These are phyloP conservation scores for Homalodisca vitripennis DNA, from an alignment of 1,140 invertebrate species.

Conservation along the genomic window DNA sequence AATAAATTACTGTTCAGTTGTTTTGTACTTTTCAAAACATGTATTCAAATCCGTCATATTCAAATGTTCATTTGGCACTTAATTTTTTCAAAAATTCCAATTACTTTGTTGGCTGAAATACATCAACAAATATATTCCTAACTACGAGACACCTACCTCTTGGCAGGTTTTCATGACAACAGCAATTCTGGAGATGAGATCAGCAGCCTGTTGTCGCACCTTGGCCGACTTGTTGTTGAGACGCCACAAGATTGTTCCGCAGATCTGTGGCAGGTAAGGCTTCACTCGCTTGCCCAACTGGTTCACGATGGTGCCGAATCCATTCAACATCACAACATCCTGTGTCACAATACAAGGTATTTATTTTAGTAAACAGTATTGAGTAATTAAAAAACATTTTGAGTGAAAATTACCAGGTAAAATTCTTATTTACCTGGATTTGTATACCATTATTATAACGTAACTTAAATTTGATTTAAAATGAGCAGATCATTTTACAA, in stretches of 20 bases:
- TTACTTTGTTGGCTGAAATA: neutral
- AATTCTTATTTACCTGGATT: no score
- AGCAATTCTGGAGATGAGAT: slow-evolving; percentile 97
- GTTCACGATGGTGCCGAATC: slow-evolving; percentile 98
- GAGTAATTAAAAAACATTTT: no score
- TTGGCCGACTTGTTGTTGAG: slow-evolving; percentile 99
- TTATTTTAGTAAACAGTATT: no score
- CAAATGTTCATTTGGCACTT: no score
- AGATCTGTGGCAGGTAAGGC: slow-evolving; percentile 98
- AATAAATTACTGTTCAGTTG: no score
- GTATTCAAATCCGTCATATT: no score
- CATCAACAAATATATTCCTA: neutral
- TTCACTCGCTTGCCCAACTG: slow-evolving; percentile 97
- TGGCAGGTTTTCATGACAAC: slow-evolving; percentile 99
- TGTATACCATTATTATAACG: no score
- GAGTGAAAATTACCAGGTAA: no score
- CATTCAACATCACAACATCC: slow-evolving; percentile 99
- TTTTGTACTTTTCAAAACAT: no score
- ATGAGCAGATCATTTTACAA: no score
- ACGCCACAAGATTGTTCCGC: slow-evolving; percentile 98
- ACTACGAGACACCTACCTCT: slow-evolving; percentile 63
- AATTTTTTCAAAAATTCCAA: neutral
- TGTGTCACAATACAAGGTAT: slow-evolving; percentile 52
- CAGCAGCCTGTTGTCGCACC: slow-evolving; percentile 98
- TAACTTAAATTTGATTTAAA: no score